Evolutionary conservation across 2,888 invertebrate genomes (phyloP), one percentile per base, ranked within the genome.

Genomic region (Ecdyonurus torrentis): DNA sequence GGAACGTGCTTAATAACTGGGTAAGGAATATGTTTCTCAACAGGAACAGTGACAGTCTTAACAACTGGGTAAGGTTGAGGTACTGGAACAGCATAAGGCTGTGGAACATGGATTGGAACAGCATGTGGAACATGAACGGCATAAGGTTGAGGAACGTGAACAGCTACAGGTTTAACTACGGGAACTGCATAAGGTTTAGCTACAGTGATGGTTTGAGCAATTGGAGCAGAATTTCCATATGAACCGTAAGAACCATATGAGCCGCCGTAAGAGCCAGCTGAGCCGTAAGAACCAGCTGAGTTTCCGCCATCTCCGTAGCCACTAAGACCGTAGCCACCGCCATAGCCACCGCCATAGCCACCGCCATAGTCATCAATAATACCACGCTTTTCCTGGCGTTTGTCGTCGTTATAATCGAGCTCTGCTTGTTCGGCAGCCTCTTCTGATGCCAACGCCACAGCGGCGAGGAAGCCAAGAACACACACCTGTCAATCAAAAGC

Each of bases 1-100:
- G 59, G 59, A 22, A 59, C 59, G 22, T 22, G 59, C 24, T 59
- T 59, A 3, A 23, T 22, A 3, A 59, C 59, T 18, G 59, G 22
- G 22, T 23, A 22, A 3, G 59, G 59, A 59, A 59, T 59, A 23
- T 22, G 59, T 23, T 59, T 59, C 59, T 59, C 59, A 23, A 59
- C 59, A 7, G 59, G 22, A 18, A 59, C 59, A 15, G 20, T n/a
- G 22, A 23, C 22, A n/a, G 59, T 22, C 59, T 59, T 59, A n/a
- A 20, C 20, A 19, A 59, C 59, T 2, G 59, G 59, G 10, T 59
- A 59, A 2, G 59, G 59, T 22, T 59, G 59, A n/a, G 59, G 59
- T 3, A 59, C 59, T 2, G 18, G 59, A 18, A 59, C 59, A n/a
- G 59, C 59, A 7, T 59, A 59, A 18, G 59, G 59, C 22, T 59